Conservation (phyloP, 37 sponge, comb jelly and placozoan genomes). For the Halisarca cf. caerulea region DNA sequence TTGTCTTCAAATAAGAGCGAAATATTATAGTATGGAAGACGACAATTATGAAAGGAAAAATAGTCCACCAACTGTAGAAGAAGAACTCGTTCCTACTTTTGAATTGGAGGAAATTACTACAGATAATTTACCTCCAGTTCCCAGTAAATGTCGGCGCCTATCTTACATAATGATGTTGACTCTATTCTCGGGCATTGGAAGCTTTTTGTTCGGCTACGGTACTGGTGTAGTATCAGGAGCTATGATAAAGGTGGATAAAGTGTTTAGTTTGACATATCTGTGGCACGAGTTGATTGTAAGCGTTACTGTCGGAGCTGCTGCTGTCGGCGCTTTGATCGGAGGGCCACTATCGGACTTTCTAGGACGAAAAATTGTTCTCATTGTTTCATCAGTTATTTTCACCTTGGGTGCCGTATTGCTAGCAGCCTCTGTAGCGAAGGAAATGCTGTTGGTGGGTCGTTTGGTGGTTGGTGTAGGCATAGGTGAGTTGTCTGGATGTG, state of each 20-base stretch:
- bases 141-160: no score
- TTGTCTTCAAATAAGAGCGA: no score
- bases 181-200: constrained; percentile 53
- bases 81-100: no score
- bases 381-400: constrained; percentile 79
- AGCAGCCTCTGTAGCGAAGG: constrained; percentile 42
- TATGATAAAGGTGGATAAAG: constrained; percentile 57
- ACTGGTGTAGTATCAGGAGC: constrained; percentile 94
- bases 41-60: no score
- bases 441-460: constrained; percentile 77
- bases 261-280: constrained; percentile 37
- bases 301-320: constrained; percentile 82
- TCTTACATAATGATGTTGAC: neutral
- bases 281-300: constrained; percentile 80
- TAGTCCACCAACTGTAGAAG: no score
- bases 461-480: constrained; percentile 80
- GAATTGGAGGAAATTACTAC: no score
- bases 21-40: no score
- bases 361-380: constrained; percentile 73
- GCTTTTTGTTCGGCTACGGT: constrained; percentile 94
- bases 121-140: no score
- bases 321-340: constrained; percentile 61
- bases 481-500: no score
- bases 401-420: constrained; percentile 80
- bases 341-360: constrained; percentile 56